Percentiles rank a stretch among this genome's conserved stretches.
Evolutionary conservation across 2,888 invertebrate species (phyloP).

Genomic region (Icerya purchasi): DNA sequence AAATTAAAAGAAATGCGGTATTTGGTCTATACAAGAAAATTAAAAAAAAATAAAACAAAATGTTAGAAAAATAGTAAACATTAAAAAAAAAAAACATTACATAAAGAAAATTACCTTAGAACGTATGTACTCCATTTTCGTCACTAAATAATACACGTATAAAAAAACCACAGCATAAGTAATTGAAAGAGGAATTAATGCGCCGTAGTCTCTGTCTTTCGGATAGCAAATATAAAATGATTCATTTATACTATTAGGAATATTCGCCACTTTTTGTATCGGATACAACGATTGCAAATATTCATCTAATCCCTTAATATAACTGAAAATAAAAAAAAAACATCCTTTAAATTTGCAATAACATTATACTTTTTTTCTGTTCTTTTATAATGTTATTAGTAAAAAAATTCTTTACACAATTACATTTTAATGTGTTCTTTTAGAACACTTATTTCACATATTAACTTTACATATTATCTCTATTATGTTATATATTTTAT

Average conservation of each 20-base stretch:
- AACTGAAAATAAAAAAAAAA: constrained; percentile 34
- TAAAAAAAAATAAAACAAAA: too few relatives aligned
- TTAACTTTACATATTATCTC: too few relatives aligned
- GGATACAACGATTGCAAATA: constrained; percentile 50
- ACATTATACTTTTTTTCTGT: background rate
- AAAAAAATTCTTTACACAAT: too few relatives aligned
- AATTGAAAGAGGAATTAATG: constrained; percentile 61
- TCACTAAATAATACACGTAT: constrained; percentile 84
- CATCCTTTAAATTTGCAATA: background rate
- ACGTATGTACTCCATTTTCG: constrained; percentile 82
- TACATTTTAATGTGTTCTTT: too few relatives aligned
- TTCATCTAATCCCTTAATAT: constrained; percentile 45
- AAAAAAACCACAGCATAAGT: constrained; percentile 70
- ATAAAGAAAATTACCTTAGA: constrained; percentile 38
- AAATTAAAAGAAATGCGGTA: too few relatives aligned
- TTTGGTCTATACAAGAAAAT: too few relatives aligned
- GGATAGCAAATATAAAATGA: constrained; percentile 66
- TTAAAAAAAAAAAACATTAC: constrained; percentile 3
- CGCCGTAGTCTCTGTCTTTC: constrained; percentile 63
- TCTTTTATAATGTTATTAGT: too few relatives aligned
- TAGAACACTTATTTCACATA: too few relatives aligned
- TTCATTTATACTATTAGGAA: constrained; percentile 23
- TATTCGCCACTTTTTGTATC: constrained; percentile 23
- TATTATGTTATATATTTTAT: too few relatives aligned
- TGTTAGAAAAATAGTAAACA: constrained; percentile 28